These are phyloP conservation scores for Sinohyriopsis cumingii DNA, from an alignment of 2,888 invertebrate species.

Conservation along the genomic window DNA sequence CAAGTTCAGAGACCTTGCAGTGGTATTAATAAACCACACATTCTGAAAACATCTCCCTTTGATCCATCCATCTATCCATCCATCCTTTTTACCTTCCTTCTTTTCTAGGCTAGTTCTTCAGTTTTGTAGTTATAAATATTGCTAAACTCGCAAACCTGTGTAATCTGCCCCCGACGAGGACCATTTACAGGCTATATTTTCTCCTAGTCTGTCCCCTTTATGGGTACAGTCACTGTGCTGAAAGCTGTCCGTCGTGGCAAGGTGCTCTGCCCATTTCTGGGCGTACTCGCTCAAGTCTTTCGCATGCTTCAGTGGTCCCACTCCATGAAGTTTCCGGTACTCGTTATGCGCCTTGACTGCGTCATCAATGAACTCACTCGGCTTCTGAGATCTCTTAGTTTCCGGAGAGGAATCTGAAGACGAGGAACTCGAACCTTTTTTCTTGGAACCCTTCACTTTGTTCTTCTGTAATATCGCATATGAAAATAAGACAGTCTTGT, in stretches of 20 bases:
- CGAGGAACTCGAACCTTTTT: slow-evolving; percentile 75
- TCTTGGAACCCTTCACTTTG: slow-evolving; percentile 74
- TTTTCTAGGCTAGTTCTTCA: too few relatives aligned
- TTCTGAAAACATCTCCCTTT: too few relatives aligned
- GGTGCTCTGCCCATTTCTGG: slow-evolving; percentile 90
- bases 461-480: slow-evolving; percentile 28
- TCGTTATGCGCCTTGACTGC: slow-evolving; percentile 60
- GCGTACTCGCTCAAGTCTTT: slow-evolving; percentile 69
- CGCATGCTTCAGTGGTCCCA: slow-evolving; percentile 46
- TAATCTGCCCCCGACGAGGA: slow-evolving; percentile 60
- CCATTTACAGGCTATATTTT: slow-evolving; percentile 69
- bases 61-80: too few relatives aligned
- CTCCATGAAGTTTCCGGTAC: slow-evolving; percentile 39
- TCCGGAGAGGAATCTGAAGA: slow-evolving; percentile 77
- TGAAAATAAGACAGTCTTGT: slow-evolving; percentile 6
- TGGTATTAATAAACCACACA: too few relatives aligned
- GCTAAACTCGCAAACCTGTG: slow-evolving; percentile 45
- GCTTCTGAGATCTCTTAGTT: slow-evolving; percentile 82
- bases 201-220: slow-evolving; percentile 79
- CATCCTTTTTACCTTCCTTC: too few relatives aligned
- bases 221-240: slow-evolving; percentile 83
- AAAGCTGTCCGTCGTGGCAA: slow-evolving; percentile 86
- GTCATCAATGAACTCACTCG: slow-evolving; percentile 59
- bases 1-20: too few relatives aligned
- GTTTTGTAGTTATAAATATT: too few relatives aligned